Percentiles rank a stretch among this genome's conserved stretches.
These are phyloP conservation scores for Fragum whitleyi DNA, from an alignment of 2,888 invertebrate species.

Conservation along the genomic window DNA sequence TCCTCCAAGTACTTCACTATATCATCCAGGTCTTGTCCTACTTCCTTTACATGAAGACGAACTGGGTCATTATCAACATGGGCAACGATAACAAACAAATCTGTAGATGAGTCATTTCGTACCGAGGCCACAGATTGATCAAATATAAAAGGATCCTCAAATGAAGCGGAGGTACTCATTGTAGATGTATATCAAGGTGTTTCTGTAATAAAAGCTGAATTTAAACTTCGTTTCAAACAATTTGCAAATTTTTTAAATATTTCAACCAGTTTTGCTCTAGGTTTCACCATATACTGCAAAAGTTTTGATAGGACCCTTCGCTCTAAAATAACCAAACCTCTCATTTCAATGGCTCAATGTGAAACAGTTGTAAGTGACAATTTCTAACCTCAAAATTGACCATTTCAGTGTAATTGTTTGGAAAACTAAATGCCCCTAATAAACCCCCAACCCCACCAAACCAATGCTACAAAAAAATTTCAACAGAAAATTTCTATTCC, in stretches of 20 bases:
- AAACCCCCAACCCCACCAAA: too few relatives aligned
- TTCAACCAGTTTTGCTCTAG: background rate
- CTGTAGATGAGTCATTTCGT: slow-evolving; percentile 70
- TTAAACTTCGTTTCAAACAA: too few relatives aligned
- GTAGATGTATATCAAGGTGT: background rate
- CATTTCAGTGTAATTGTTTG: too few relatives aligned
- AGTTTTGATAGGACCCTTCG: too few relatives aligned
- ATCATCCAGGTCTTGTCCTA: slow-evolving; percentile 72
- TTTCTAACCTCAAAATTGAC: too few relatives aligned
- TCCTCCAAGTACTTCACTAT: slow-evolving; percentile 67
- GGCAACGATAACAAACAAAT: slow-evolving; percentile 75
- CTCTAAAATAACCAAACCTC: too few relatives aligned
- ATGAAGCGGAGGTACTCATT: slow-evolving; percentile 80
- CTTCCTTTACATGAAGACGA: slow-evolving; percentile 68
- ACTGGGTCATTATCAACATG: slow-evolving; percentile 81
- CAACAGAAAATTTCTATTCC: too few relatives aligned
- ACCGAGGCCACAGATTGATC: slow-evolving; percentile 77
- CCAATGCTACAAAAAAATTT: too few relatives aligned
- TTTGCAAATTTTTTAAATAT: background rate
- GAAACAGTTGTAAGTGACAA: too few relatives aligned
- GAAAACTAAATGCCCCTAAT: too few relatives aligned
- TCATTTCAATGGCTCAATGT: too few relatives aligned
- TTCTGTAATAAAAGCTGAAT: background rate
- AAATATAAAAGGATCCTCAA: slow-evolving; percentile 73
- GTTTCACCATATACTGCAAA: background rate